Base-by-base conservation (phyloP, 30 jellyfish, hydroid and myxozoan species). In the Phacellophora camtschatica region DNA sequence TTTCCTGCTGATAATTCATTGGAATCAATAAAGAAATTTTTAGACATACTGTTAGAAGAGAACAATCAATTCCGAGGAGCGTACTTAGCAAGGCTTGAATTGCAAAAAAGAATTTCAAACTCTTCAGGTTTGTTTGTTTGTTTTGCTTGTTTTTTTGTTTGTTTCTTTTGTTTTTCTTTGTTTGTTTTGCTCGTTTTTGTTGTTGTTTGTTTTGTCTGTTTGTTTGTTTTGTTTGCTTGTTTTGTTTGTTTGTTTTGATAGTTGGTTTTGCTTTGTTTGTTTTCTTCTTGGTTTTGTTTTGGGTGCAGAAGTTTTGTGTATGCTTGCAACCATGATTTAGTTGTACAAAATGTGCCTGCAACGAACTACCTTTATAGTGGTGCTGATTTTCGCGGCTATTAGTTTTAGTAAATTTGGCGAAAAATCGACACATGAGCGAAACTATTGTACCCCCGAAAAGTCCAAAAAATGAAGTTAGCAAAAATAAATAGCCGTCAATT, bases 81-180 rank as follows among this genome's bases (percentile, higher is more conserved):
- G 15, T 50, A 59, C 32, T 77, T 89, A 23, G 97, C 95, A 10
- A 74, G 71, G 27, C 45, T 89, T 64, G 97, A 89, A 61, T 64
- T 89, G 3, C 58, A 27, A n/a, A 89, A 68, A 61, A 43, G 84
- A 51, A 50, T 74, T 62, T 11, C 30, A n/a, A n/a, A n/a, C n/a
- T n/a, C n/a, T n/a, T n/a, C n/a, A n/a, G n/a, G n/a, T n/a, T n/a
- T n/a, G n/a, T 9, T 22, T 27, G 29, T 3, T 10, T 15, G 27
- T 4, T 1, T n/a, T 23, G 27, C 35, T 46, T 19, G 46, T 32
- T 19, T 23, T 29, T 30, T 72, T 11, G 13, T 22, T 45, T 27
- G 13, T 56, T 41, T 41, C 55, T 41, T 41, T 16, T 16, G 16
- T 16, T 41, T 41, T 19, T 55, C 19, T 23, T 55, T 55, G 22